phyloP scores from a whole-genome alignment of 2,888 invertebrate genomes.

The Eueremaeus valkanovi region DNA sequence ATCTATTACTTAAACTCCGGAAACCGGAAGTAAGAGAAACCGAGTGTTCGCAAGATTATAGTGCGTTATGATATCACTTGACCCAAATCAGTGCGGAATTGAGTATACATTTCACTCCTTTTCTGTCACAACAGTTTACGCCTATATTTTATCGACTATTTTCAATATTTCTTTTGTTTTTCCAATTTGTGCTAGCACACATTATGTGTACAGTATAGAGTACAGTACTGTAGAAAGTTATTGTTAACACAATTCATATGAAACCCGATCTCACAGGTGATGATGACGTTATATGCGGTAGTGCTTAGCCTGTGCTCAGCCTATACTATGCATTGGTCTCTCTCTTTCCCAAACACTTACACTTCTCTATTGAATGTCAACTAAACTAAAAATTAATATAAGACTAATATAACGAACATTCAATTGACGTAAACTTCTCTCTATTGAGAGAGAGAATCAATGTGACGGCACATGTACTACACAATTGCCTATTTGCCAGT shows the following conservation, averaged over 20 bases:
- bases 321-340: too few species aligned
- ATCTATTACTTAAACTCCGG: background rate
- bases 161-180: background rate
- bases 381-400: background rate
- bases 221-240: background rate
- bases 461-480: background rate
- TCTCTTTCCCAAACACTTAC: too few species aligned
- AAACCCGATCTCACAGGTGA: conserved; percentile 11
- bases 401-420: background rate
- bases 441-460: background rate
- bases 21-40: conserved; percentile 5
- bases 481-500: background rate
- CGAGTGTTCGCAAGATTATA: background rate
- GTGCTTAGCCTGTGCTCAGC: background rate
- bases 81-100: background rate
- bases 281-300: conserved; percentile 2
- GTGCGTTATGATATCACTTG: background rate
- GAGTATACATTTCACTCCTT: background rate
- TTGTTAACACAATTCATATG: background rate
- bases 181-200: background rate
- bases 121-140: conserved; percentile 1
- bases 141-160: background rate
- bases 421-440: background rate
- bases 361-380: conserved; percentile 17
- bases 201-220: background rate